Conservation (phyloP, 2,888 invertebrate species). For the Digitonthophagus gazella region DNA sequence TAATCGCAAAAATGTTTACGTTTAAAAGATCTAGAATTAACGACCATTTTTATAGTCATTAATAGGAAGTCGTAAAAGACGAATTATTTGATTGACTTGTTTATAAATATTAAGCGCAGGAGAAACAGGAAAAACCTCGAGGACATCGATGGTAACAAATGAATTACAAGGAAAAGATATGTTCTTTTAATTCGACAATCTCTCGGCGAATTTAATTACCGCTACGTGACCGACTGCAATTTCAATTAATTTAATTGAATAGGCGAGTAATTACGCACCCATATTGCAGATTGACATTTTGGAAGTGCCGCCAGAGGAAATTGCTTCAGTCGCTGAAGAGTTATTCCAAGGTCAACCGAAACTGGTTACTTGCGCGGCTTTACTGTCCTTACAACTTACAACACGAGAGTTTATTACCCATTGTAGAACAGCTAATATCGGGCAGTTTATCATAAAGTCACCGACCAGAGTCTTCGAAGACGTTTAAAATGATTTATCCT, state of each 20-base stretch:
- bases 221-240: neutral
- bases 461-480: neutral
- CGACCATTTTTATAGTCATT: too few relatives aligned
- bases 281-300: neutral
- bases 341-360: neutral
- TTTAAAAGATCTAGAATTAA: too few relatives aligned
- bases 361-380: neutral
- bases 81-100: neutral
- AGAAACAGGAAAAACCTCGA: neutral
- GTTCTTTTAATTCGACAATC: neutral
- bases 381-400: neutral
- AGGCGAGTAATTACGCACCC: neutral
- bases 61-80: too few relatives aligned
- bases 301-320: neutral
- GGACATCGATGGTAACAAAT: neutral
- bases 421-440: neutral
- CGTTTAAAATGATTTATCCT: neutral
- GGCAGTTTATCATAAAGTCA: neutral
- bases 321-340: neutral
- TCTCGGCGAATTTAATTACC: neutral
- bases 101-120: neutral
- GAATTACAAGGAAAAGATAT: neutral
- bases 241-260: neutral
- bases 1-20: too few relatives aligned
- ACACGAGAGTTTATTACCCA: neutral